Conservation (phyloP, 2,113 vertebrate species). For the Anhinga rufa region DNA sequence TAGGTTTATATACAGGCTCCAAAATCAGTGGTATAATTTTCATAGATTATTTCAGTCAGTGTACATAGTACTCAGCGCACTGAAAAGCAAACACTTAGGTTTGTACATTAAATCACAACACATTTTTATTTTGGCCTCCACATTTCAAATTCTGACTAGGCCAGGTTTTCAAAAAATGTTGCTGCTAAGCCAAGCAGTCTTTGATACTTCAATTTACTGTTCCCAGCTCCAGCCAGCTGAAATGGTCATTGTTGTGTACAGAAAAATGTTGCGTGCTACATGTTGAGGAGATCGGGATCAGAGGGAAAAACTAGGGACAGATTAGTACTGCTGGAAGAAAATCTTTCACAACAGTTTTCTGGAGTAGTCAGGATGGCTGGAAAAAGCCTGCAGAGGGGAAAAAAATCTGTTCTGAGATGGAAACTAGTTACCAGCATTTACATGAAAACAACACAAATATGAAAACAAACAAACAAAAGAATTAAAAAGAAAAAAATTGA, state of each 20-base stretch:
- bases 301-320: background rate
- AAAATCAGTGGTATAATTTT: background rate
- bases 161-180: background rate
- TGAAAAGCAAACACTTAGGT: background rate
- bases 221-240: background rate
- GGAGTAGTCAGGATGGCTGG: background rate
- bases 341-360: background rate
- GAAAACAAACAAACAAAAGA: background rate
- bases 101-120: background rate
- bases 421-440: background rate
- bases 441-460: background rate
- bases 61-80: background rate
- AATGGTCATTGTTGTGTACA: background rate
- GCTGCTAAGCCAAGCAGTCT: background rate
- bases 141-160: background rate
- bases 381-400: background rate
- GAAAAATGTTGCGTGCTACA: background rate
- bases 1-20: background rate
- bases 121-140: background rate
- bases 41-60: background rate
- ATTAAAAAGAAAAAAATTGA: background rate
- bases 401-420: background rate
- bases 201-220: background rate
- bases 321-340: background rate
- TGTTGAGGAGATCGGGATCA: background rate